These are phyloP conservation scores for Thamnophis elegans DNA, from an alignment of 2,797 vertebrate genomes.

Conservation along the genomic window DNA sequence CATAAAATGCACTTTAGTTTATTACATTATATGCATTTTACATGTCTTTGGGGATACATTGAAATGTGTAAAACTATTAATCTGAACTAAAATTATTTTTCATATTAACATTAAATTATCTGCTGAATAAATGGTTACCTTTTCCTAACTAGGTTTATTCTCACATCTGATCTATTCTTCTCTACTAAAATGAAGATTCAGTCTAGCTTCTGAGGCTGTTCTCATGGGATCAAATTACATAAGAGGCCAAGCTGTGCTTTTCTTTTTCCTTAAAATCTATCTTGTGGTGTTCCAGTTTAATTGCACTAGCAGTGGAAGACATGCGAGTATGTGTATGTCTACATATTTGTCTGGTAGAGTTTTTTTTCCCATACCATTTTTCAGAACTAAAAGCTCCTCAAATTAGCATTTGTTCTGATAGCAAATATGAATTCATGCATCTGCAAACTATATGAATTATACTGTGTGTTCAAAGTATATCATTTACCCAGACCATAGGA, in stretches of 20 bases:
- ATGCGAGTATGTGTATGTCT: neutral
- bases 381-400: neutral
- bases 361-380: neutral
- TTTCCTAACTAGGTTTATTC: neutral
- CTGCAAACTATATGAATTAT: neutral
- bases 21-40: neutral
- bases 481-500: neutral
- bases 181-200: neutral
- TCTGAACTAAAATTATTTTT: neutral
- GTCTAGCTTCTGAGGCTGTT: neutral
- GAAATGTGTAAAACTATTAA: neutral
- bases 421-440: neutral
- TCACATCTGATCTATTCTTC: neutral
- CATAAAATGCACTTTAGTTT: neutral
- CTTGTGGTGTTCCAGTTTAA: neutral
- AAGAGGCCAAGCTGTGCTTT: neutral
- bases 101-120: neutral
- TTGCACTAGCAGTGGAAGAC: neutral
- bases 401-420: neutral
- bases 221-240: neutral
- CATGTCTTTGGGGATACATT: neutral
- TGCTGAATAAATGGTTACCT: neutral
- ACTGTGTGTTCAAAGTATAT: neutral
- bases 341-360: neutral
- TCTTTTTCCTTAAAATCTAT: neutral